Base-by-base conservation (phyloP, 2,797 vertebrate genomes). In the Leucoraja ocellata region DNA sequence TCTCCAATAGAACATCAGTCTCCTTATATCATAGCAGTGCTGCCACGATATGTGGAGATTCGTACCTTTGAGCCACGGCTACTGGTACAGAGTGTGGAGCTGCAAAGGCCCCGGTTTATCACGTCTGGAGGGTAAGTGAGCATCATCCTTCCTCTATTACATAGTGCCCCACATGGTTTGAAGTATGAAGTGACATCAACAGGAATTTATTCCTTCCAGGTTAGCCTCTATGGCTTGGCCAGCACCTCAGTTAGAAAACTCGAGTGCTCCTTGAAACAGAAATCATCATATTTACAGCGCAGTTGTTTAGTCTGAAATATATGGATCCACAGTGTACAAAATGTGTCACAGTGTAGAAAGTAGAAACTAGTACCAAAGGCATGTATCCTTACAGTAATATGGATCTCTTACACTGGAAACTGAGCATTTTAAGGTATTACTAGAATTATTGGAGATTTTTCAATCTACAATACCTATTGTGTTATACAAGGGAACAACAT, bases 81-180 rank as follows among this genome's bases (percentile, higher is more conserved):
- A 94, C 96, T 99, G 95, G 99, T 99, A 88, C 99, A 99, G 97
- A 99, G 98, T 6, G 98, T 99, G 91, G 99, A 99, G 96, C 96
- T 99, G 94, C 99, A 99, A 95, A 98, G 98, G 68, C 99, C 99
- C 0, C 98, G 98, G 79, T 99, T 99, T 95, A 98, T 99, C 97
- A 97, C 97, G 39, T 99, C 98, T 0, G 98, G 98, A 93, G 99
- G 99, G 99, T 99, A 95, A 93, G 94, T 58, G 93, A 94, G 96
- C 95, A 93, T 36, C 5, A 92, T 93, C 28, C 23, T 77, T 10
- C 58, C 11, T 7, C 21, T 5, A 1, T n/a, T 92, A 23, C 6
- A 14, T 74, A 4, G 18, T n/a, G 11, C 63, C 32, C 11, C 25
- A n/a, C 63, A 77, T n/a, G 0, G 18, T 28, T 32, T 32, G 18